Conservation (phyloP, 2,113 vertebrate species). For the Corvus hawaiiensis region DNA sequence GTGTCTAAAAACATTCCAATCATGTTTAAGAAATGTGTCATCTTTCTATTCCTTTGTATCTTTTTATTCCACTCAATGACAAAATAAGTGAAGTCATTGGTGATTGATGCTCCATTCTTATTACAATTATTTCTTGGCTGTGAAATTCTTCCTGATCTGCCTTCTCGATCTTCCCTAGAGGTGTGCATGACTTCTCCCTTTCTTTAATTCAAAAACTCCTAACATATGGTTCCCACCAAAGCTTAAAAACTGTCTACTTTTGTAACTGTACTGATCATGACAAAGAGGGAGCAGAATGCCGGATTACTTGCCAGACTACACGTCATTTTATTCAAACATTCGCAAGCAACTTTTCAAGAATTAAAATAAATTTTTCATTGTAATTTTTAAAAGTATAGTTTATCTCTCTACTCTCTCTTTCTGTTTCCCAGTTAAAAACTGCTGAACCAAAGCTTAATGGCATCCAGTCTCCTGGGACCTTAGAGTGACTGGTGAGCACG, state of each 20-base stretch:
- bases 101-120: conserved; percentile 36
- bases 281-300: background rate
- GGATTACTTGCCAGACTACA: background rate
- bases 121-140: conserved; percentile 9
- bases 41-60: conserved; percentile 20
- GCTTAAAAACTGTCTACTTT: background rate
- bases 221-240: conserved; percentile 5
- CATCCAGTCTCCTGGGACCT: background rate
- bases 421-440: background rate
- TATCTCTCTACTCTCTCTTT: background rate
- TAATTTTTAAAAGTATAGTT: background rate
- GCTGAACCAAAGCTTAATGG: background rate
- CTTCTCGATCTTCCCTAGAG: background rate
- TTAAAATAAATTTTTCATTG: background rate
- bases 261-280: background rate
- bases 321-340: background rate
- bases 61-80: conserved; percentile 24
- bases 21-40: background rate
- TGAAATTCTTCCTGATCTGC: conserved; percentile 20
- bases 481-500: background rate
- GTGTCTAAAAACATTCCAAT: conserved; percentile 25
- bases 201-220: background rate
- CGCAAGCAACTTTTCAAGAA: background rate
- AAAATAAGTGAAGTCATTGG: conserved; percentile 29
- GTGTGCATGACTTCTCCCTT: background rate